Percentiles rank a stretch among this genome's conserved stretches.
phyloP scores from a whole-genome alignment of 2,888 invertebrate genomes.

The Eucriotettix oculatus region DNA sequence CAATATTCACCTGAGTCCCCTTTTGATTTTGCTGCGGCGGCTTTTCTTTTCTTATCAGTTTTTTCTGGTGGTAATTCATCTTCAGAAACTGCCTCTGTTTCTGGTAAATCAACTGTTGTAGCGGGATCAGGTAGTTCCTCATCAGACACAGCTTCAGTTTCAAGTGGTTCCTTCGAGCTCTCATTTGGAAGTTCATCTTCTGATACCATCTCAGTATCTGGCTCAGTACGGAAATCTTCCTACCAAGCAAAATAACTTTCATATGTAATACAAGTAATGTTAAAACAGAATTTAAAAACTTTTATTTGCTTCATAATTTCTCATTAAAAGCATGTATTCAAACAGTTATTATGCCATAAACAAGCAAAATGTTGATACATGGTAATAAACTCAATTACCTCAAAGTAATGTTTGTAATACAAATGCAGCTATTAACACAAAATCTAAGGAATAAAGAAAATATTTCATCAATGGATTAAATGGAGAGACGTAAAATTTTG shows the following conservation, averaged over 20 bases:
- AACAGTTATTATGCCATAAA: no score
- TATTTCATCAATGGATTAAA: no score
- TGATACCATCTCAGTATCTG: conserved; percentile 48
- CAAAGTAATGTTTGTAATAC: no score
- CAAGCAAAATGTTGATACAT: no score
- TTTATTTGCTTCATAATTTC: no score
- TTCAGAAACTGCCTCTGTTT: conserved; percentile 51
- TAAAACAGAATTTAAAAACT: no score
- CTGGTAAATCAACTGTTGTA: conserved; percentile 9
- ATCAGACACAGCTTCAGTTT: conserved; percentile 12
- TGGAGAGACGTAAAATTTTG: no score
- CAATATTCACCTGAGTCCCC: neutral
- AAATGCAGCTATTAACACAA: no score
- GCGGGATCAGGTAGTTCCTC: conserved; percentile 9
- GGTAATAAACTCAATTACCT: no score
- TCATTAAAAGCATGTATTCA: no score
- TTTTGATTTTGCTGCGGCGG: neutral
- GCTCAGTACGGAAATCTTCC: conserved; percentile 30
- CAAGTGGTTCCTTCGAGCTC: conserved; percentile 13
- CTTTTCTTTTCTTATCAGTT: conserved; percentile 26
- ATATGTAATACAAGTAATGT: no score
- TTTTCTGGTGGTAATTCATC: conserved; percentile 57
- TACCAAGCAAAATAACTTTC: neutral
- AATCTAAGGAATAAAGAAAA: no score
- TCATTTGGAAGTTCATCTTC: conserved; percentile 17